A percentile compares a stretch with the other conserved stretches of the same genome.
Evolutionary conservation across 30 jellyfish, hydroid and myxozoan species (phyloP).

Genomic region (Hydractinia echinata): DNA sequence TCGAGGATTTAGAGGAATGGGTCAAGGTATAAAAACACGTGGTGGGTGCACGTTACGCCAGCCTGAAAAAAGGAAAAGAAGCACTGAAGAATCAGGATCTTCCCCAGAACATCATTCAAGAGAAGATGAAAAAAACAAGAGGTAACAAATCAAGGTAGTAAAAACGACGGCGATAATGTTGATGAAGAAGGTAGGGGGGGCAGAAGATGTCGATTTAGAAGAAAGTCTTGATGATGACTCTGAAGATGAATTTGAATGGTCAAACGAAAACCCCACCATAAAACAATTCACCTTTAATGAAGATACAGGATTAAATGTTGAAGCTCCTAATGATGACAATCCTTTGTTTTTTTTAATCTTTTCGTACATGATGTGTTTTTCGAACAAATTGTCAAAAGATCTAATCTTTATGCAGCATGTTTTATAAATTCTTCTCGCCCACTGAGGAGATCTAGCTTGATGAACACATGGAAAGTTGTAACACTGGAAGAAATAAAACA

Average conservation of each 20-base stretch:
- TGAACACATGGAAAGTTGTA: too few relatives aligned
- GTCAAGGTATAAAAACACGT: neutral
- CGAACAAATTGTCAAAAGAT: neutral
- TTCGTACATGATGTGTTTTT: neutral
- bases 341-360: conserved; percentile 19
- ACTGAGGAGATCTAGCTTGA: too few relatives aligned
- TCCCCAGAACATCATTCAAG: neutral
- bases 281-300: conserved; percentile 4
- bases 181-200: neutral
- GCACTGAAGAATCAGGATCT: neutral
- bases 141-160: neutral
- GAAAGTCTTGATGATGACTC: neutral
- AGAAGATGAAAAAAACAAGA: conserved; percentile 6
- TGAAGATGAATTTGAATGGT: conserved; percentile 19
- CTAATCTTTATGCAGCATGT: conserved; percentile 16
- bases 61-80: neutral
- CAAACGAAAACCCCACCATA: conserved; percentile 10
- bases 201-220: conserved; percentile 3
- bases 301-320: conserved; percentile 4
- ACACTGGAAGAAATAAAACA: conserved; percentile 27
- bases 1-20: neutral
- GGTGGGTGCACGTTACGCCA: neutral
- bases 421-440: conserved; percentile 20
- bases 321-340: conserved; percentile 10
- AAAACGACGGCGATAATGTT: neutral